These are phyloP conservation scores for Melipona bicolor DNA, from an alignment of 2,888 invertebrate genomes.

Conservation along the genomic window DNA sequence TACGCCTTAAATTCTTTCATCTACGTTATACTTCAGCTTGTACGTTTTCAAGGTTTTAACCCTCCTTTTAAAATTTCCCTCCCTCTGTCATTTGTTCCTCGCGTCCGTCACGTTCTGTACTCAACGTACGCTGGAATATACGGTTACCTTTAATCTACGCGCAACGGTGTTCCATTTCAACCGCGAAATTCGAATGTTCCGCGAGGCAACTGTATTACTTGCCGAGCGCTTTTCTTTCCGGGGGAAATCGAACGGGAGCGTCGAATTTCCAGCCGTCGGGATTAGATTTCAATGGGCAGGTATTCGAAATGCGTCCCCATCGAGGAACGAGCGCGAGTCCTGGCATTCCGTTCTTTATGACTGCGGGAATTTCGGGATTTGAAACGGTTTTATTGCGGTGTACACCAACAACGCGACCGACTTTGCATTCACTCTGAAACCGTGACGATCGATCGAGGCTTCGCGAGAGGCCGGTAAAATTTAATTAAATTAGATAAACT, in stretches of 20 bases:
- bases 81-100: background rate
- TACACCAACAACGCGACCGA: background rate
- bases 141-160: slow-evolving; percentile 26
- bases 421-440: background rate
- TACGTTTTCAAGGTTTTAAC: background rate
- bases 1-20: background rate
- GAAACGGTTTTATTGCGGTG: background rate
- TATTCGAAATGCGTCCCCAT: slow-evolving; percentile 21
- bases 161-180: slow-evolving; percentile 23
- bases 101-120: background rate
- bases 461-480: background rate
- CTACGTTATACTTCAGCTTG: no score
- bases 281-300: slow-evolving; percentile 44
- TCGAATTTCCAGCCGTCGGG: slow-evolving; percentile 32
- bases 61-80: background rate
- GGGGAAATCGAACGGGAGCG: slow-evolving; percentile 35
- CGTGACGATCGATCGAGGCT: background rate
- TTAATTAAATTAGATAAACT: background rate
- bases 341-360: slow-evolving; percentile 6
- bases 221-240: background rate
- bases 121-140: slow-evolving; percentile 17
- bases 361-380: background rate
- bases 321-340: slow-evolving; percentile 1
- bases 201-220: no score
- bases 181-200: background rate